Evolutionary conservation across 2,113 vertebrate genomes (phyloP).

Genomic region (Chelonoidis abingdonii): DNA sequence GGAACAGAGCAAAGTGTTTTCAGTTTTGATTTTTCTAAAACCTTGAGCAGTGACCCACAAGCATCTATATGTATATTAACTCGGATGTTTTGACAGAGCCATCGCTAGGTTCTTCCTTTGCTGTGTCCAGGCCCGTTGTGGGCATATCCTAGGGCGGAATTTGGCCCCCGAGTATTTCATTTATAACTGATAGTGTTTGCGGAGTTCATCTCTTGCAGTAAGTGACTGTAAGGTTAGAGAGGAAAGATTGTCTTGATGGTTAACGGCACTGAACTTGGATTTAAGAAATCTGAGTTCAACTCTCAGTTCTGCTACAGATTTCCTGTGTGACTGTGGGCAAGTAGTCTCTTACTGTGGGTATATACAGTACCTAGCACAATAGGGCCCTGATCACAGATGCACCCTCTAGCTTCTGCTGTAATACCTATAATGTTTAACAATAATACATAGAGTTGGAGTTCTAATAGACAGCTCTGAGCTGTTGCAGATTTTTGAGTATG

Average conservation of each 20-base stretch:
- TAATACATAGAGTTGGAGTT: neutral
- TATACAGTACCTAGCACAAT: neutral
- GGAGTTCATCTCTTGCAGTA: neutral
- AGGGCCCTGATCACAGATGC: neutral
- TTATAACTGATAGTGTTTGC: neutral
- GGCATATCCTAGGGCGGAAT: neutral
- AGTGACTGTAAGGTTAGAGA: slow-evolving; percentile 29
- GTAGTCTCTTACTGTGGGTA: neutral
- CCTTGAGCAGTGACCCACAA: neutral
- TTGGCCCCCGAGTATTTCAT: fast-evolving
- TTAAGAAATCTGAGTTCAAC: slow-evolving; percentile 16
- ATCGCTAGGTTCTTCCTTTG: neutral
- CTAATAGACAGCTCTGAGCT: slow-evolving; percentile 3
- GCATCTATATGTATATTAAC: neutral
- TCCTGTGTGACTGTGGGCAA: slow-evolving; percentile 51
- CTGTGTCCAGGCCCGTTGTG: neutral
- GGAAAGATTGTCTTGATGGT: neutral
- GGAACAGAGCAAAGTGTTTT: neutral
- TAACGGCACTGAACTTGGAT: neutral
- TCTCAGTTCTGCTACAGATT: slow-evolving; percentile 57
- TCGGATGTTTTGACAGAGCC: neutral
- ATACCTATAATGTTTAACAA: neutral
- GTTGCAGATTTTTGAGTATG: neutral
- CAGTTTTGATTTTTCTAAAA: neutral
- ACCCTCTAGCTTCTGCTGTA: neutral